Evolutionary conservation across 1,140 invertebrate genomes (phyloP), one percentile per base, ranked within the genome.

Genomic region (Drosophila gunungcola): DNA sequence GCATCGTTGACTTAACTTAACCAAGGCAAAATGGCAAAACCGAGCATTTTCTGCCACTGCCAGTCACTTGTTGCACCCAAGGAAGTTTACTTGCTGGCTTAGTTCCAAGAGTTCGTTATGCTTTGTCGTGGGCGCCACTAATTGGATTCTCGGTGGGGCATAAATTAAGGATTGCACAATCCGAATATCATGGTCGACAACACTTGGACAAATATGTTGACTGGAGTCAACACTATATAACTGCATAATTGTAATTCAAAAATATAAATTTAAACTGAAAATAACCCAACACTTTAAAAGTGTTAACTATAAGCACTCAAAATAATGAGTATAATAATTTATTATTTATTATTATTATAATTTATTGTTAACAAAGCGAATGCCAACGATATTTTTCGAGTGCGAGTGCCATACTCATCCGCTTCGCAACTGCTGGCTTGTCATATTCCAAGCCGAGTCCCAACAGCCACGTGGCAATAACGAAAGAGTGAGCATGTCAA

Each of bases 401-500:
- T 73, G 58, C 4, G 4, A 74, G 72, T 73, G 58, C 45, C 73
- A 64, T 39, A 29, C 42, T 58, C 52, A 42, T 54, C 38, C 38
- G 54, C 41, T 51, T 34, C 39, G 46, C 73, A 65, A 27, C 55
- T 68, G 41, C 73, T 76, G 61, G 49, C 60, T 76, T 54, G 32
- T 41, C 62, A 68, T 60, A 48, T 27, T 27, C 25, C 4, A 7
- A 6, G 68, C 41, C 62, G 48, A 69, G n/a, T 68, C 39, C 64
- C 64, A 70, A 13, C n/a, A 34, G 49, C 42, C 49, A 41, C 49
- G 39, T 58, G 61, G 58, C 74, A 78, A 78, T 78, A 86, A 70
- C 53, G 73, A 64, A 67, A 67, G 67, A 73, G 55, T 57, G 46
- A 73, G 81, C 60, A 70, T 70, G 79, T 69, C 69, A 63, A 70